Evolutionary conservation across 2,888 invertebrate species (phyloP).

Genomic region (Cheiracanthium punctorium): DNA sequence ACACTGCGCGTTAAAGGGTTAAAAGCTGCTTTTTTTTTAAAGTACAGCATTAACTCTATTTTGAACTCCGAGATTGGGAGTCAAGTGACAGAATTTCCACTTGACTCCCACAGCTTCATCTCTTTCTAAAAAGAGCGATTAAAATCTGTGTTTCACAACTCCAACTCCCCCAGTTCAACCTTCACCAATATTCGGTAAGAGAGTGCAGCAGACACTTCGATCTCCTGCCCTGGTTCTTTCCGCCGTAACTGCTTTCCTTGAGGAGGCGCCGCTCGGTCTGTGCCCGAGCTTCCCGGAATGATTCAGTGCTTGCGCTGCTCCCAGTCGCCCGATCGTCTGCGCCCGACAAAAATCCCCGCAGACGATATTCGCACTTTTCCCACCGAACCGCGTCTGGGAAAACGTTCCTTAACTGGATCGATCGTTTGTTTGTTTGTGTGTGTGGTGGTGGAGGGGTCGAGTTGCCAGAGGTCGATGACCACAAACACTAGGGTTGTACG

Average conservation of each 20-base stretch:
- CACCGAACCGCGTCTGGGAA: not conserved
- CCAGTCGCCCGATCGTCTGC: slow-evolving; percentile 33
- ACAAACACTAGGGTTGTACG: no score
- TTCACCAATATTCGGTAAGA: no score
- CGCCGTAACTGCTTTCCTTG: not conserved
- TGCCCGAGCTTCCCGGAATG: slow-evolving; percentile 17
- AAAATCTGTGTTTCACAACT: no score
- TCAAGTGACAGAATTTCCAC: no score
- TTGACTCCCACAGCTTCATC: no score
- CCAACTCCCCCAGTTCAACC: no score
- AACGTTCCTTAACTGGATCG: not conserved
- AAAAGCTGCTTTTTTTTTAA: no score
- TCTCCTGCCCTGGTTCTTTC: slow-evolving; percentile 15
- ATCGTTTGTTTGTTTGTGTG: not conserved
- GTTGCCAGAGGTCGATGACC: slow-evolving; percentile 24
- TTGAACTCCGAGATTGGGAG: no score
- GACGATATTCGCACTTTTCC: not conserved
- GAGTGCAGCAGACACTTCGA: not conserved
- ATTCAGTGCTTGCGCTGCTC: slow-evolving; percentile 24
- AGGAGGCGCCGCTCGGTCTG: slow-evolving; percentile 36
- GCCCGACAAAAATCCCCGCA: not conserved
- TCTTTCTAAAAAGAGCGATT: no score
- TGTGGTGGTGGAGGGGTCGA: not conserved
- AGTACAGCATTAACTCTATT: no score
- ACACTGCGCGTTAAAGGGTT: no score